Conservation (phyloP, 2,888 invertebrate genomes). For the Ashinkailepas kermadecensis region DNA sequence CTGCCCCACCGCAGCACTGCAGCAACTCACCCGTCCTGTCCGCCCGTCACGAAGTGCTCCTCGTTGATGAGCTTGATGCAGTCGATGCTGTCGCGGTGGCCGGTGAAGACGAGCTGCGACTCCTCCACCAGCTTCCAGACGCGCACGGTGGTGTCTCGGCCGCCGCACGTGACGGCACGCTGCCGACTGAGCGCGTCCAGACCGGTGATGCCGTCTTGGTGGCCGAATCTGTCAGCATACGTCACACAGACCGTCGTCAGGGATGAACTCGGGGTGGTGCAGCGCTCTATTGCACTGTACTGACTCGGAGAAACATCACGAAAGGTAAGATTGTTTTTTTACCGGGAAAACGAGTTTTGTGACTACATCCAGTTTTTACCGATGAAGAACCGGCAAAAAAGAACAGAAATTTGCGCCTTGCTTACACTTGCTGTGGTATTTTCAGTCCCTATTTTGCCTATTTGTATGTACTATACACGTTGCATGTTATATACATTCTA, state of each 20-base stretch:
- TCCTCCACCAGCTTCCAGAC: constrained; percentile 98
- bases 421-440: too few relatives aligned
- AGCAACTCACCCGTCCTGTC: constrained; percentile 69
- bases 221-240: constrained; percentile 52
- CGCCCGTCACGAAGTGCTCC: constrained; percentile 84
- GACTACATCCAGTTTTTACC: too few relatives aligned
- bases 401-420: too few relatives aligned
- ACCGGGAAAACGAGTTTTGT: too few relatives aligned
- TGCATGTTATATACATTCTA: too few relatives aligned
- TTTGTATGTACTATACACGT: too few relatives aligned
- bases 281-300: too few relatives aligned
- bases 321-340: too few relatives aligned
- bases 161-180: constrained; percentile 80
- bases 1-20: background rate
- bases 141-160: constrained; percentile 73
- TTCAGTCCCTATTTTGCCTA: too few relatives aligned
- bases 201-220: constrained; percentile 74
- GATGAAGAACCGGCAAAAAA: too few relatives aligned
- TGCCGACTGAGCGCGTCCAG: constrained; percentile 83
- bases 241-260: background rate
- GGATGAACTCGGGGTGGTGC: too few relatives aligned
- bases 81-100: constrained; percentile 74
- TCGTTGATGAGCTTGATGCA: constrained; percentile 84
- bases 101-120: constrained; percentile 89
- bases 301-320: too few relatives aligned